Evolutionary conservation across 2,888 invertebrate genomes (phyloP).

Genomic region (Listrodromus nycthemerus): DNA sequence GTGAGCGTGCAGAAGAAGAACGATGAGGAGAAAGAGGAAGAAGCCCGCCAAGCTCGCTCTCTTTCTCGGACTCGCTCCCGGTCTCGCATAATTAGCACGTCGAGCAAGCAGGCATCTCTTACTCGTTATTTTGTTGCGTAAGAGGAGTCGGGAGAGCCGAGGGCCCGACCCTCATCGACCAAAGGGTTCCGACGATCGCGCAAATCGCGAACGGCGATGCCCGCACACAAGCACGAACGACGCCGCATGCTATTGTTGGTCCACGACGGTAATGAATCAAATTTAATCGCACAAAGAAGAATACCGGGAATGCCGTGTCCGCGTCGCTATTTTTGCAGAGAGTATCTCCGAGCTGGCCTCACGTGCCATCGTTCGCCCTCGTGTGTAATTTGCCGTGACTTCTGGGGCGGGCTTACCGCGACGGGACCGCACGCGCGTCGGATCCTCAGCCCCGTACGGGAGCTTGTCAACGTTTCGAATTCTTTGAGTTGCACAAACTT

Average conservation of each 20-base stretch:
- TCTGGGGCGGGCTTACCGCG: background rate
- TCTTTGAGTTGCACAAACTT: constrained; percentile 38
- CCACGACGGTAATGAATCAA: constrained; percentile 77
- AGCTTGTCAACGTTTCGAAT: constrained; percentile 36
- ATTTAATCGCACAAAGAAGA: constrained; percentile 78
- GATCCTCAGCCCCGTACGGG: background rate
- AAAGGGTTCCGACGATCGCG: constrained; percentile 15
- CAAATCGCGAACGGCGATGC: background rate
- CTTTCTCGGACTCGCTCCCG: background rate
- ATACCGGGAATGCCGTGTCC: constrained; percentile 57
- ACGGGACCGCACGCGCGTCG: constrained; percentile 6
- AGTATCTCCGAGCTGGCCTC: background rate
- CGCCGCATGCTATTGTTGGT: background rate
- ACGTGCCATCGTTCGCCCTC: background rate
- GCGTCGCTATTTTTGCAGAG: constrained; percentile 66
- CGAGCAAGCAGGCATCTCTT: constrained; percentile 62
- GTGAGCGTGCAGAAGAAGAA: constrained; percentile 38
- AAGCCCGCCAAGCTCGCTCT: background rate
- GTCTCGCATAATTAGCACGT: constrained; percentile 77
- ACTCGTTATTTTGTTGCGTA: constrained; percentile 55
- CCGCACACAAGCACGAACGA: background rate
- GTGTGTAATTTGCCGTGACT: constrained; percentile 25
- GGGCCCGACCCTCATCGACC: constrained; percentile 4
- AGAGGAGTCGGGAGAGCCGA: background rate
- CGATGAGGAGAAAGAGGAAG: constrained; percentile 6